Evolutionary conservation across 2,113 vertebrate species (phyloP), one percentile per base, ranked within the genome.

Genomic region (Entomyzon cyanotis): DNA sequence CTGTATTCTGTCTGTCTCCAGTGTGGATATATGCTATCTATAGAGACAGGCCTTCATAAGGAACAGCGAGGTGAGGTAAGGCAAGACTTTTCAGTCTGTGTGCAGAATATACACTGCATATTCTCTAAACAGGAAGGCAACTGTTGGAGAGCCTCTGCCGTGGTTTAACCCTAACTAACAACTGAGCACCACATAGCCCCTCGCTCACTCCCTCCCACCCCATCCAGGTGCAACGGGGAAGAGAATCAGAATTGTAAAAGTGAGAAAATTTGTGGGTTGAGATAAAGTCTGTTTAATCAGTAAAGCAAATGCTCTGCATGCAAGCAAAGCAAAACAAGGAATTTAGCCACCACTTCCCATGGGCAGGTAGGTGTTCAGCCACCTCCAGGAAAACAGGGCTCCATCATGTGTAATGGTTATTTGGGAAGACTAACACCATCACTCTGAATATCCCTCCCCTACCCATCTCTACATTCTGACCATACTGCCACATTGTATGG

Each of bases 201-300:
- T 80, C 1, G 1, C 47, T 63, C 35, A 11, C 12, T 47, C 10
- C 5, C 3, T 21, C 8, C 8, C 7, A 23, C 17, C 19, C 58
- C 30, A 22, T 23, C 31, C 0, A 0, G 55, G 18, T 55, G 46
- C 19, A 19, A 25, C 18, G 18, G 25, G 41, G 46, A 59, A 62
- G 41, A 74, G 31, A 62, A 74, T 18, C 0, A 0, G n/a, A n/a
- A 30, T 8, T 37, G 9, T 33, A 31, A 20, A 49, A 74, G 27
- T 42, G 41, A 55, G 31, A 37, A 68, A 75, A 49, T 9, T 42
- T 16, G 4, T n/a, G 35, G 35, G 4, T 33, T 80, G 33, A 74
- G 31, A 42, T 55, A 37, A 68, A 74, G 22, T 23, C 33, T 44
- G 27, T 74, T 47, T 20, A 67, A 28, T 25, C 35, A 6, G 25